These are phyloP conservation scores for Meteorus sp. DNA, from an alignment of 1,140 invertebrate genomes.

Conservation along the genomic window DNA sequence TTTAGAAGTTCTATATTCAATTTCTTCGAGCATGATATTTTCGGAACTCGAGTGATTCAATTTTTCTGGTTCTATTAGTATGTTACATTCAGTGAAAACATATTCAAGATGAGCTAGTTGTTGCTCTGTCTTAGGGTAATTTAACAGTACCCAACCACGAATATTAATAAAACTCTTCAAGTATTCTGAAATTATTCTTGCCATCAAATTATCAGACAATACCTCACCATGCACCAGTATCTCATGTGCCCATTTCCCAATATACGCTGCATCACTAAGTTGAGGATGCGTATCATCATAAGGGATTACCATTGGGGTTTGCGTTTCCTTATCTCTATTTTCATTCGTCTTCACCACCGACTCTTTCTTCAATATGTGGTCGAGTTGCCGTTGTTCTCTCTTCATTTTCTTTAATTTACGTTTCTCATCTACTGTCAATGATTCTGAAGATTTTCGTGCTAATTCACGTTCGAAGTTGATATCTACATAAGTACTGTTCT, in stretches of 20 bases:
- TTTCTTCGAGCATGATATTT: constrained; percentile 55
- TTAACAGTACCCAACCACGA: constrained; percentile 64
- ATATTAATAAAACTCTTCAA: constrained; percentile 57
- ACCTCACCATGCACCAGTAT: constrained; percentile 57
- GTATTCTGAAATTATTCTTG: constrained; percentile 64
- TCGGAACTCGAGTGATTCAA: constrained; percentile 38
- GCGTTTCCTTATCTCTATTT: constrained; percentile 61
- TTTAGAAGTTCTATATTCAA: constrained; percentile 48
- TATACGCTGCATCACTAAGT: constrained; percentile 55
- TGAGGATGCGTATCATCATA: constrained; percentile 57
- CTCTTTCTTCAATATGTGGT: background rate
- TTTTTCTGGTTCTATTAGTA: constrained; percentile 39
- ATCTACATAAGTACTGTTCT: constrained; percentile 57
- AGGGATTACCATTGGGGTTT: constrained; percentile 63
- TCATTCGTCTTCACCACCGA: no score
- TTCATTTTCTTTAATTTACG: background rate
- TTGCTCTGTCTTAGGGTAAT: constrained; percentile 63
- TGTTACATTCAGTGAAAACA: constrained; percentile 49
- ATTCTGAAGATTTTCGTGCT: background rate
- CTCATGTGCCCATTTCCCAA: constrained; percentile 63
- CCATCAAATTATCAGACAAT: constrained; percentile 60
- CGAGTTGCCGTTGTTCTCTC: background rate
- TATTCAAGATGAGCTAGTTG: constrained; percentile 64
- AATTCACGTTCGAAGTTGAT: constrained; percentile 25
- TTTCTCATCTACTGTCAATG: background rate